Base-by-base conservation (phyloP, 1,140 invertebrate species). In the Drosophila rhopaloa region DNA sequence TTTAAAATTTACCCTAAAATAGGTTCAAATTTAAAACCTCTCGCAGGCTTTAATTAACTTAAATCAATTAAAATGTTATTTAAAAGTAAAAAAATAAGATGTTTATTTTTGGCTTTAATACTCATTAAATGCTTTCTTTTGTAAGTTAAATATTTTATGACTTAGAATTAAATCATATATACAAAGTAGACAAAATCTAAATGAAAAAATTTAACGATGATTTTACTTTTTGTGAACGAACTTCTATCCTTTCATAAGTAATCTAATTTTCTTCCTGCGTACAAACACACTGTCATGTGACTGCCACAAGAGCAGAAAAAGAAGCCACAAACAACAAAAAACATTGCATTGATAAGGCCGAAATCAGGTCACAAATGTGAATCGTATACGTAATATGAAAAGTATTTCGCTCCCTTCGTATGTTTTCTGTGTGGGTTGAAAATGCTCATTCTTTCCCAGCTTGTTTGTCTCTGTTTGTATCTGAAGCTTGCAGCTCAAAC, bases 301-400 rank as follows among this genome's bases (percentile, higher is more conserved):
- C 75, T 78, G 68, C 58, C 61, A 55, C 60, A 71, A 55, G 46
- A 54, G 59, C 43, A 41, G 55, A 47, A 76, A 29, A 43, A 73
- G 56, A 47, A 60, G 66, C 53, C 50, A 58, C 41, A 60, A 75
- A 63, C 72, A 81, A 59, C 67, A 86, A 81, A 72, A 88, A 76
- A 71, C 82, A 88, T 76, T 83, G 63, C 80, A 86, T 84, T 86
- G 83, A 86, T 86, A 86, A 86, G 84, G 73, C 72, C 72, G 74
- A 89, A 86, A 86, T 86, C 83, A 89, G 83, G 83, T 89, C 83
- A 84, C 54, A 55, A 70, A 66, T 78, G 76, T 81, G 76, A 44
- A 73, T 78, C 84, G 82, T 88, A 83, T 86, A 86, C 79, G 82
- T 81, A 88, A 86, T 88, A 76, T 76, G 70, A 82, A 88, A 83